phyloP scores from a whole-genome alignment of 2,113 vertebrate genomes.

The Petromus typicus region DNA sequence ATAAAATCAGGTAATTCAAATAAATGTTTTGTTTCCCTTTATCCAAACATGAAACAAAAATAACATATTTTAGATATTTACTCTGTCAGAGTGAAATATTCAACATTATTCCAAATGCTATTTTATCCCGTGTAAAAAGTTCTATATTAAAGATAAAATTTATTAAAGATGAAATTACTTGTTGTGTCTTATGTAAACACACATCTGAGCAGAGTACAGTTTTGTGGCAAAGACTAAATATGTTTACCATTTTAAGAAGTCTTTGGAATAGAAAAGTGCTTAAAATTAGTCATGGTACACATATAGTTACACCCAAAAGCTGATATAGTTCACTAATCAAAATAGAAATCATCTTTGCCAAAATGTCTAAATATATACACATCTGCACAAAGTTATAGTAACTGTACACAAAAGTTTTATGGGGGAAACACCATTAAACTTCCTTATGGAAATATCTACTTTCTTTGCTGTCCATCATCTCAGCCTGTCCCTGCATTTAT shows the following conservation, averaged over 20 bases:
- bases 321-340: conserved; percentile 31
- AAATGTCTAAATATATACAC: background rate
- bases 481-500: background rate
- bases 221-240: conserved; percentile 14
- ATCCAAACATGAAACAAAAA: conserved; percentile 42
- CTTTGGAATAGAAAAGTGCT: background rate
- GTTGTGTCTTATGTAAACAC: background rate
- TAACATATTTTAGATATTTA: conserved; percentile 14
- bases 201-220: background rate
- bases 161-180: background rate
- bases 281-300: background rate
- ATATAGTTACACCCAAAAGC: background rate
- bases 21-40: conserved; percentile 24
- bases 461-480: background rate
- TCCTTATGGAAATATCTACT: background rate
- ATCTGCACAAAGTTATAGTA: conserved; percentile 30
- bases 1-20: conserved; percentile 29
- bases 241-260: background rate
- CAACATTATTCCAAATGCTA: background rate
- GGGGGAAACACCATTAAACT: background rate
- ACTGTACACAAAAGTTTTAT: background rate
- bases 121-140: background rate
- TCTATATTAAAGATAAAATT: conserved; percentile 28
- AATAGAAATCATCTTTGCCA: conserved; percentile 18
- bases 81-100: conserved; percentile 6